These are phyloP conservation scores for Albula goreensis DNA, from an alignment of 2,113 vertebrate genomes.

Conservation along the genomic window DNA sequence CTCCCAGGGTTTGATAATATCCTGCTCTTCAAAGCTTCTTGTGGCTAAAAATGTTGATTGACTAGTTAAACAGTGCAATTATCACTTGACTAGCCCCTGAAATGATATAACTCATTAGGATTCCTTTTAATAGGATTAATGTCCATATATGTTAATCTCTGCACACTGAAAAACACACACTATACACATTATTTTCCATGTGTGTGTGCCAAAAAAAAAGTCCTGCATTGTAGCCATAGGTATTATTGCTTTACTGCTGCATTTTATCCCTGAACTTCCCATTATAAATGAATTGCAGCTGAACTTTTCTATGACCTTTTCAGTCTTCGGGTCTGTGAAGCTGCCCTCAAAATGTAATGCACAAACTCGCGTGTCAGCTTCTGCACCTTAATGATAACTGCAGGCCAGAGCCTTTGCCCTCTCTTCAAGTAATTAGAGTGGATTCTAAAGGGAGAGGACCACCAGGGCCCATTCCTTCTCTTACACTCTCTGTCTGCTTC, in stretches of 20 bases:
- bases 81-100: not conserved
- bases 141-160: not conserved
- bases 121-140: not conserved
- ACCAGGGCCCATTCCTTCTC: not conserved
- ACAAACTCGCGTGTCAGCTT: conserved; percentile 40
- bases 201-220: not conserved
- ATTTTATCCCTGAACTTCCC: conserved; percentile 29
- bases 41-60: not conserved
- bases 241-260: not conserved
- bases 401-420: conserved; percentile 46
- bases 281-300: conserved; percentile 30
- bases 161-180: not conserved
- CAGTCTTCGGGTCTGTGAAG: conserved; percentile 37
- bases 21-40: not conserved
- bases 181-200: not conserved
- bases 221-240: not conserved
- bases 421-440: conserved; percentile 52
- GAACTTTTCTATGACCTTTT: conserved; percentile 56
- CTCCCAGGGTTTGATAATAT: conserved; percentile 24
- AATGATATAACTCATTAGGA: not conserved
- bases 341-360: conserved; percentile 44
- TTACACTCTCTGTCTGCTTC: not conserved
- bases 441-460: conserved; percentile 10
- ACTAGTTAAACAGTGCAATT: not conserved
- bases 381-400: conserved; percentile 54